Percentiles rank a stretch among this genome's conserved stretches.
Evolutionary conservation across 2,888 invertebrate genomes (phyloP).

Genomic region (Tetragonisca angustula): DNA sequence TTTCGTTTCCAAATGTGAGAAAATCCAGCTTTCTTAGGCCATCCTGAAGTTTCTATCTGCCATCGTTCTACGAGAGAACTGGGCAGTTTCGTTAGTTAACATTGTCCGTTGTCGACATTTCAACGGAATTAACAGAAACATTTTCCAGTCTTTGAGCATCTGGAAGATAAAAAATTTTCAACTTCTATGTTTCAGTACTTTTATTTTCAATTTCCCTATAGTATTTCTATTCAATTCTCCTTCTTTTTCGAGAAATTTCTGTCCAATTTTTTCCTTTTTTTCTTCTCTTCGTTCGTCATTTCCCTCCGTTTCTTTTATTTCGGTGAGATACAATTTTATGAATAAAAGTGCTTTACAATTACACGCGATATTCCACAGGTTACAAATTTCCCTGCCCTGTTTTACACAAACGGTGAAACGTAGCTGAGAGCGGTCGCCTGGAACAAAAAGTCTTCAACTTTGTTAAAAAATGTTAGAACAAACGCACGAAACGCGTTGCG

Average conservation of each 20-base stretch:
- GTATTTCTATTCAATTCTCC: no score
- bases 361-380: background rate
- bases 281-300: background rate
- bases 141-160: background rate
- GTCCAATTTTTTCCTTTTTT: background rate
- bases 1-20: background rate
- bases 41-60: background rate
- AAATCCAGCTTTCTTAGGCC: background rate
- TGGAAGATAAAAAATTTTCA: background rate
- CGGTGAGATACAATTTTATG: background rate
- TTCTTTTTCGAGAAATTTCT: no score
- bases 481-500: background rate
- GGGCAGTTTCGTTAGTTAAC: no score
- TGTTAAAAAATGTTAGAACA: background rate
- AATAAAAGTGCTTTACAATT: background rate
- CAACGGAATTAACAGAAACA: background rate
- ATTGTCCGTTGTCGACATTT: no score
- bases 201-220: no score
- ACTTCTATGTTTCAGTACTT: no score
- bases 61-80: background rate
- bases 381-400: background rate
- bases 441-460: background rate
- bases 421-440: background rate
- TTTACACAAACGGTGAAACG: background rate
- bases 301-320: background rate